Conservation (phyloP, 2,888 invertebrate genomes). For the Andrena minutula region DNA sequence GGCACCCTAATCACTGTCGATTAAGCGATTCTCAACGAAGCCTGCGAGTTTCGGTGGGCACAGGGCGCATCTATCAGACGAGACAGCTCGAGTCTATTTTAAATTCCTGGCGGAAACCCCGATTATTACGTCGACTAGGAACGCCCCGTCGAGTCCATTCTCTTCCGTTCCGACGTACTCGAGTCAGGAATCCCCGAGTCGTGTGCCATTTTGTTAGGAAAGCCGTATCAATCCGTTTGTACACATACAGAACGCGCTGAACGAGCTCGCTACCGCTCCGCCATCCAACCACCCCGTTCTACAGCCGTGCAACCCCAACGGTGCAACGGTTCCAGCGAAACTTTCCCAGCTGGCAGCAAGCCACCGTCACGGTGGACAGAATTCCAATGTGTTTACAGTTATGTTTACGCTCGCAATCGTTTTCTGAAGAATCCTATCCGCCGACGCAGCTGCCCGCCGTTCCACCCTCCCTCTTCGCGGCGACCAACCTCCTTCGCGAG, state of each 20-base stretch:
- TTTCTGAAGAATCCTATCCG: conserved; percentile 57
- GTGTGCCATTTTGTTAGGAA: conserved; percentile 59
- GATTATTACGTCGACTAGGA: conserved; percentile 52
- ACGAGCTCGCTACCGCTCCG: neutral
- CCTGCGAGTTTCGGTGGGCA: neutral
- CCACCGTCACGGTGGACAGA: conserved; percentile 76
- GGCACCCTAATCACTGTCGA: too few relatives aligned
- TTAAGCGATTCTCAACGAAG: neutral
- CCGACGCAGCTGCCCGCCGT: conserved; percentile 12
- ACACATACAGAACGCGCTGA: conserved; percentile 48
- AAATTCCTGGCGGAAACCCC: conserved; percentile 58
- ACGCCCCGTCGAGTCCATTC: conserved; percentile 47
- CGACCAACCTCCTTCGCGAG: neutral
- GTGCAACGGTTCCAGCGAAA: conserved; percentile 63
- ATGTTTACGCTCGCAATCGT: conserved; percentile 75
- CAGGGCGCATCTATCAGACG: conserved; percentile 8
- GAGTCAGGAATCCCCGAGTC: conserved; percentile 53
- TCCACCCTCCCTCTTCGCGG: neutral
- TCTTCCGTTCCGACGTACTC: conserved; percentile 29
- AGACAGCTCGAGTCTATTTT: conserved; percentile 24
- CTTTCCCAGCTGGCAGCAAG: conserved; percentile 75
- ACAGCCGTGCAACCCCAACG: conserved; percentile 33
- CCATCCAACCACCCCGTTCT: neutral
- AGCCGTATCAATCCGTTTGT: conserved; percentile 66
- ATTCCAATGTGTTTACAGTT: conserved; percentile 77